phyloP scores from a whole-genome alignment of 1,140 invertebrate genomes.

The Drosophila repleta region DNA sequence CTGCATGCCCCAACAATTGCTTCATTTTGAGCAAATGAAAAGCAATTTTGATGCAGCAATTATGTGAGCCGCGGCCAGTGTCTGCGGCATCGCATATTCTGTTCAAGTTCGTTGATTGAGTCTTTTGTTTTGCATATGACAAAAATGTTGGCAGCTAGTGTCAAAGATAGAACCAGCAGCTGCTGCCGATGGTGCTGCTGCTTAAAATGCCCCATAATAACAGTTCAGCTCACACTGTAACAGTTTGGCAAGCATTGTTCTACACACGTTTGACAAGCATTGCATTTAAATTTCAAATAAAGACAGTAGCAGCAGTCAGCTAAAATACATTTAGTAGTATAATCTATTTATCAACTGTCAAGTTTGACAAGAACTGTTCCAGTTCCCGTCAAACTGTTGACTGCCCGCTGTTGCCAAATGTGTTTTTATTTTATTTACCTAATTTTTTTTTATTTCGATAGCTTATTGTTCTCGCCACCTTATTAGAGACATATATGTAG shows the following conservation, averaged over 20 bases:
- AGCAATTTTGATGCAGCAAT: slow-evolving; percentile 75
- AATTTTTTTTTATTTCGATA: slow-evolving; percentile 31
- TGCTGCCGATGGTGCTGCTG: slow-evolving; percentile 10
- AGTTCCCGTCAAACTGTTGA: slow-evolving; percentile 10
- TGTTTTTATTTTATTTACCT: slow-evolving; percentile 34
- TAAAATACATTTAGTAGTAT: neutral
- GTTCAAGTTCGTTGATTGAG: slow-evolving; percentile 60
- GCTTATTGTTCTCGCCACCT: slow-evolving; percentile 45
- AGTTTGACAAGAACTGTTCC: neutral
- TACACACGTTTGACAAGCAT: neutral
- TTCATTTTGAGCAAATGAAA: slow-evolving; percentile 78
- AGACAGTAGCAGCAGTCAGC: neutral
- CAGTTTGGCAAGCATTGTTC: slow-evolving; percentile 3
- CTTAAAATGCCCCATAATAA: slow-evolving; percentile 14
- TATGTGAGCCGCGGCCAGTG: slow-evolving; percentile 39
- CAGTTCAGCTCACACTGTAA: slow-evolving; percentile 1
- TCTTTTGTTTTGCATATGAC: slow-evolving; percentile 75
- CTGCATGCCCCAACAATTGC: slow-evolving; percentile 58
- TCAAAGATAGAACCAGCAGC: slow-evolving; percentile 27
- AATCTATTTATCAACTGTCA: neutral
- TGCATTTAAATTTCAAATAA: neutral
- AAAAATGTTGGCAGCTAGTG: slow-evolving; percentile 53
- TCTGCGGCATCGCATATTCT: neutral
- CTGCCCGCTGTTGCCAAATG: neutral
- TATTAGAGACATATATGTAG: slow-evolving; percentile 42